phyloP scores from a whole-genome alignment of 1,140 invertebrate species.

The Bacillus rossius region DNA sequence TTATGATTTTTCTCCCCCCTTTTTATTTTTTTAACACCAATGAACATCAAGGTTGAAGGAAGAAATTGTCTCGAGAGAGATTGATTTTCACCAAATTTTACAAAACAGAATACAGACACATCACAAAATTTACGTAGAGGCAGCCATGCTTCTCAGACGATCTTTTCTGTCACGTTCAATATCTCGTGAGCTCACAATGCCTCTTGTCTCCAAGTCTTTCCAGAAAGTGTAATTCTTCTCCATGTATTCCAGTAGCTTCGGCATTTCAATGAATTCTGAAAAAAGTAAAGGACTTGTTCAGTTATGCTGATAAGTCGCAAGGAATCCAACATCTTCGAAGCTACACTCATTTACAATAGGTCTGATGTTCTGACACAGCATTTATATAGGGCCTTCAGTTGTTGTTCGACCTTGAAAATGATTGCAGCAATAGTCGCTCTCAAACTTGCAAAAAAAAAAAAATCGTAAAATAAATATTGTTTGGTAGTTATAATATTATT shows the following conservation, averaged over 20 bases:
- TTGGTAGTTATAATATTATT: too few relatives aligned
- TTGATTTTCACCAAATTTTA: too few relatives aligned
- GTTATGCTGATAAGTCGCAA: too few relatives aligned
- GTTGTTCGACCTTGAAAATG: neutral
- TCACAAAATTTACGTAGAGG: too few relatives aligned
- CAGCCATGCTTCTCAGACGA: too few relatives aligned
- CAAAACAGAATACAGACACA: too few relatives aligned
- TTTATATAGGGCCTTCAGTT: neutral
- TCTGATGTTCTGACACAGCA: neutral
- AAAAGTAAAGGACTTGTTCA: too few relatives aligned
- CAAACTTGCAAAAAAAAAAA: neutral
- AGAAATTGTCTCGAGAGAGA: too few relatives aligned
- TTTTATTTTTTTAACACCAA: too few relatives aligned
- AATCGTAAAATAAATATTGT: too few relatives aligned
- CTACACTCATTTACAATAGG: neutral
- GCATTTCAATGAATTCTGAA: conserved; percentile 88
- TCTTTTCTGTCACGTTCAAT: neutral
- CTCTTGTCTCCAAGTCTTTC: conserved; percentile 57
- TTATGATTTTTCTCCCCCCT: too few relatives aligned
- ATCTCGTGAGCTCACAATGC: conserved; percentile 11
- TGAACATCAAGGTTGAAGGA: too few relatives aligned
- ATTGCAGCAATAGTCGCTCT: neutral
- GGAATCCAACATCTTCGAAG: neutral
- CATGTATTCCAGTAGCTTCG: conserved; percentile 79
- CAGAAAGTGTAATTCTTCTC: conserved; percentile 85